Conservation (phyloP, 2,113 vertebrate species). For the Trichechus manatus region DNA sequence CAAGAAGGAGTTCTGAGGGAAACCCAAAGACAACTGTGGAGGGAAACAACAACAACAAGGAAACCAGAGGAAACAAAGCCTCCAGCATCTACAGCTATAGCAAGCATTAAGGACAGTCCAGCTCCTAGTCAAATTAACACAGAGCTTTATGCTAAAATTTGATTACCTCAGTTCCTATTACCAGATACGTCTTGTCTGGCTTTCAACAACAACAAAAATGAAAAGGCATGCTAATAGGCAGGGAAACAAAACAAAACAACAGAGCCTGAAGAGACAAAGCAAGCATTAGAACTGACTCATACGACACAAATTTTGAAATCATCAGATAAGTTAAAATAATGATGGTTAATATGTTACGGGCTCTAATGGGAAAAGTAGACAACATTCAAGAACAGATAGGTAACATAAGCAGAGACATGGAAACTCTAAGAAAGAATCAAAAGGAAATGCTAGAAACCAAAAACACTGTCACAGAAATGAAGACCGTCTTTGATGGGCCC, state of each 20-base stretch:
- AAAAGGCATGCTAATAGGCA: background rate
- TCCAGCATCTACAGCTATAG: background rate
- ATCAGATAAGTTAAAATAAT: background rate
- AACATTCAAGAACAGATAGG: background rate
- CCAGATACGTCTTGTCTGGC: background rate
- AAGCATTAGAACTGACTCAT: background rate
- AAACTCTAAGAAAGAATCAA: background rate
- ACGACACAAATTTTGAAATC: background rate
- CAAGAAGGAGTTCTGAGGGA: slow-evolving; percentile 32
- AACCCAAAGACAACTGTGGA: background rate
- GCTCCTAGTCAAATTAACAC: background rate
- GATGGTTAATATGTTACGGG: background rate
- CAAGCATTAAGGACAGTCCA: background rate
- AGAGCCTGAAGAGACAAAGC: background rate
- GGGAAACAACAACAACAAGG: background rate
- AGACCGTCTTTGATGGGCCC: background rate
- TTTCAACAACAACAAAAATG: background rate
- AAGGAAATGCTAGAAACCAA: slow-evolving; percentile 17
- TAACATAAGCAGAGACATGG: background rate
- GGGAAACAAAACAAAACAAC: background rate
- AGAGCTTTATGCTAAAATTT: background rate
- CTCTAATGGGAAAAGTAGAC: background rate
- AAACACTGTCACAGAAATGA: background rate
- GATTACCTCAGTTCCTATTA: background rate
- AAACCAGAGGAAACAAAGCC: background rate